Evolutionary conservation across 2,888 invertebrate species (phyloP).

Genomic region (Drosophila pegasa): DNA sequence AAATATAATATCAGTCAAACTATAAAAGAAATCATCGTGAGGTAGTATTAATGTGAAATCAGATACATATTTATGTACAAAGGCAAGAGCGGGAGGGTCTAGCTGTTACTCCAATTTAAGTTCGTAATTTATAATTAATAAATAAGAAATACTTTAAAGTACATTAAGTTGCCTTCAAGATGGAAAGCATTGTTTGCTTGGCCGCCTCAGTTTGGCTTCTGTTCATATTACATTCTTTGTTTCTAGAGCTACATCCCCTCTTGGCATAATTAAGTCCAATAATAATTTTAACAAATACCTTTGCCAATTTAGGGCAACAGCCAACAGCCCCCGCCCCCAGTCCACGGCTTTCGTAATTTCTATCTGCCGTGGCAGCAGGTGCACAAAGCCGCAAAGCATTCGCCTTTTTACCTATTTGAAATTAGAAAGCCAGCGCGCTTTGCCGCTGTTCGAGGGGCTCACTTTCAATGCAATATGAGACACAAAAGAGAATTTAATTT

Average conservation of each 20-base stretch:
- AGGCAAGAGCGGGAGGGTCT: not conserved
- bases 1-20: constrained; percentile 49
- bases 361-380: constrained; percentile 64
- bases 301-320: constrained; percentile 57
- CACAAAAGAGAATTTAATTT: constrained; percentile 74
- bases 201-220: constrained; percentile 62
- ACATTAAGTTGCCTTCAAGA: constrained; percentile 26
- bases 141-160: constrained; percentile 6
- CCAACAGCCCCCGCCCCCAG: constrained; percentile 22
- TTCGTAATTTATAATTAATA: constrained; percentile 19
- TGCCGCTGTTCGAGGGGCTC: constrained; percentile 1
- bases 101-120: not conserved
- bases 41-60: constrained; percentile 30
- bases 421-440: constrained; percentile 62
- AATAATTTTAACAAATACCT: constrained; percentile 78
- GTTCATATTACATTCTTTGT: constrained; percentile 47
- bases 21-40: constrained; percentile 37
- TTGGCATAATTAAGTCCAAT: constrained; percentile 76
- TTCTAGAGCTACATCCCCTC: constrained; percentile 34
- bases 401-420: constrained; percentile 71
- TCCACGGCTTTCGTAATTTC: constrained; percentile 70
- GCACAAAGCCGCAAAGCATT: constrained; percentile 73
- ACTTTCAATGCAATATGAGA: constrained; percentile 49
- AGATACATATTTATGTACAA: not conserved
- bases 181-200: constrained; percentile 3